Conservation (phyloP, 2,888 invertebrate species). For the Augiades crinisus region DNA sequence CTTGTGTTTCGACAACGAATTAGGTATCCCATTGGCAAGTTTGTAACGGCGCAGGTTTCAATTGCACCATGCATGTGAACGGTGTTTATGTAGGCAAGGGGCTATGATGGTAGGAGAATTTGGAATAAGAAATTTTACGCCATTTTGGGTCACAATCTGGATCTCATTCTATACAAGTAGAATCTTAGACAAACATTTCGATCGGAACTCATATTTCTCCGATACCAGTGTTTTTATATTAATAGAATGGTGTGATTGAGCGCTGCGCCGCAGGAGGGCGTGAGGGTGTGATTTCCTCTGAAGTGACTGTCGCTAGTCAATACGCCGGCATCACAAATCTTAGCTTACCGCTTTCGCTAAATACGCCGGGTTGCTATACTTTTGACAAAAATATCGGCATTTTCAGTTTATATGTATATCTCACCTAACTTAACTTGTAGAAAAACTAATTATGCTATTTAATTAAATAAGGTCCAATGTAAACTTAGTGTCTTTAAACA, state of each 20-base stretch:
- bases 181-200: too few relatives aligned
- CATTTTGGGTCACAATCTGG: too few relatives aligned
- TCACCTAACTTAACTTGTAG: too few relatives aligned
- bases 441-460: too few relatives aligned
- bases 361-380: slow-evolving; percentile 1
- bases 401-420: too few relatives aligned
- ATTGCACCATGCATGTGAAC: slow-evolving; percentile 16
- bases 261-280: slow-evolving; percentile 38
- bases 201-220: too few relatives aligned
- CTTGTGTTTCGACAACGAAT: slow-evolving; percentile 65
- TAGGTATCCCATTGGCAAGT: slow-evolving; percentile 45
- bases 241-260: neutral
- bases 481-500: slow-evolving; percentile 19
- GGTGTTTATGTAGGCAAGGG: neutral
- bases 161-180: too few relatives aligned
- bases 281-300: slow-evolving; percentile 51
- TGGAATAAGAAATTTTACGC: too few relatives aligned
- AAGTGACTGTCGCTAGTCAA: slow-evolving; percentile 73
- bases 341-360: slow-evolving; percentile 25
- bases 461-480: too few relatives aligned
- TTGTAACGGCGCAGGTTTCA: slow-evolving; percentile 43
- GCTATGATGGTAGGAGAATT: neutral
- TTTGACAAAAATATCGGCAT: neutral
- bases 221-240: neutral
- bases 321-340: slow-evolving; percentile 69